These are phyloP conservation scores for Trichonephila inaurata DNA, from an alignment of 1,140 invertebrate genomes.

Conservation along the genomic window DNA sequence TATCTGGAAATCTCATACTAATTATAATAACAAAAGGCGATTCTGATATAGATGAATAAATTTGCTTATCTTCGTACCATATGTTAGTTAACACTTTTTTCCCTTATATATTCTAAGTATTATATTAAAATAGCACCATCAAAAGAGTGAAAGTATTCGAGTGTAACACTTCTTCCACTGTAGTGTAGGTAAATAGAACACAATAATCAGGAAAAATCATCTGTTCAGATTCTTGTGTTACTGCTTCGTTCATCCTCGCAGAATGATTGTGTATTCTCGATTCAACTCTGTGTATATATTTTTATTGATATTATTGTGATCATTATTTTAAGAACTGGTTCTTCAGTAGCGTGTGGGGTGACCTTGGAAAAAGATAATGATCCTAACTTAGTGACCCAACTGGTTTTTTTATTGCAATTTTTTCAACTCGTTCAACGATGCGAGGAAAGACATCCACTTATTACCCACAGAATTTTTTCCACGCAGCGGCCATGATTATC, in stretches of 20 bases:
- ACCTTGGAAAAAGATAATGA: slow-evolving; percentile 33
- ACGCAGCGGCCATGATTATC: not conserved
- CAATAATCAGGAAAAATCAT: not conserved
- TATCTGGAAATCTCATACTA: too few species aligned
- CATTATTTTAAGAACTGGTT: slow-evolving; percentile 34
- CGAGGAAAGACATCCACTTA: not conserved
- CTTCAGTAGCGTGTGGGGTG: not conserved
- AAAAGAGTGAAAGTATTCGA: not conserved
- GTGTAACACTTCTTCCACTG: not conserved
- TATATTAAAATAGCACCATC: not conserved
- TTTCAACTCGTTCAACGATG: slow-evolving; percentile 1
- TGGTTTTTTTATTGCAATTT: not conserved
- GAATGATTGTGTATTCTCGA: not conserved
- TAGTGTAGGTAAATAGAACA: not conserved
- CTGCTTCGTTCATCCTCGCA: not conserved
- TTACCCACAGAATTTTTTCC: not conserved
- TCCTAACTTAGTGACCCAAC: slow-evolving; percentile 11
- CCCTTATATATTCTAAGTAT: not conserved
- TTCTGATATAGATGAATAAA: not conserved
- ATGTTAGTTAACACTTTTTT: not conserved
- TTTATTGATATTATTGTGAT: slow-evolving; percentile 1
- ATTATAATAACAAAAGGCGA: not conserved
- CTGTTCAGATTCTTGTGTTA: not conserved
- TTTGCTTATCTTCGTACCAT: not conserved
- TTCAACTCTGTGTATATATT: not conserved